phyloP scores from a whole-genome alignment of 53 echinoderm and acorn worm genomes.

The Crossaster papposus region DNA sequence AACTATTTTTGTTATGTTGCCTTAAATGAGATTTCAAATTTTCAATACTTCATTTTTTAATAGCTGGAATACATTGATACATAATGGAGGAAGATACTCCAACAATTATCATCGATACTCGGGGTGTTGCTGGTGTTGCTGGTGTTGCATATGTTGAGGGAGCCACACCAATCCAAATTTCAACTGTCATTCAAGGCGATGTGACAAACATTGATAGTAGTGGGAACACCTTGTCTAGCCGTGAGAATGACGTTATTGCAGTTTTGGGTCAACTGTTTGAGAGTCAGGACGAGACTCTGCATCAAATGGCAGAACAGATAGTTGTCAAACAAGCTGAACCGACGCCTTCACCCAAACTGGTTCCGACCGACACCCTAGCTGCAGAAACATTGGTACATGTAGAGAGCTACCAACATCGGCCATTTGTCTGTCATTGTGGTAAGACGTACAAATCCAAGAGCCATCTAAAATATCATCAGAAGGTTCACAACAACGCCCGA shows the following conservation, averaged over 20 bases:
- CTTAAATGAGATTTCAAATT: background rate
- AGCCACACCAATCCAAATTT: constrained; percentile 26
- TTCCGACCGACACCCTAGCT: background rate
- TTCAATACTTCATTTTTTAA: background rate
- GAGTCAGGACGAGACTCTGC: constrained; percentile 38
- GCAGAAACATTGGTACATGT: background rate
- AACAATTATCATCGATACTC: background rate
- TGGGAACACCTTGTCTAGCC: constrained; percentile 51
- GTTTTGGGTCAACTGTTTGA: constrained; percentile 46
- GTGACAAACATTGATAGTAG: constrained; percentile 30
- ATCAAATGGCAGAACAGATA: constrained; percentile 52
- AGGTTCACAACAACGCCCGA: constrained; percentile 37
- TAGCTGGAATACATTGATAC: background rate
- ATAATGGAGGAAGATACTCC: background rate
- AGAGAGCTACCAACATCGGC: background rate
- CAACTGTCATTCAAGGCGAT: constrained; percentile 22
- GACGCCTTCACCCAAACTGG: too few species aligned
- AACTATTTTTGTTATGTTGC: too few species aligned
- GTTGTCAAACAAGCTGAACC: too few species aligned
- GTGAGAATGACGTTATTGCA: constrained; percentile 54
- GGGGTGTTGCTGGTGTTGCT: too few species aligned
- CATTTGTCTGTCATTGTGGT: constrained; percentile 36
- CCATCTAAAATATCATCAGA: constrained; percentile 52
- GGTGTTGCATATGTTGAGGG: background rate
- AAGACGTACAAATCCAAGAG: constrained; percentile 49